Evolutionary conservation across 1,140 invertebrate genomes (phyloP).

Genomic region (Belonocnema kinseyi): DNA sequence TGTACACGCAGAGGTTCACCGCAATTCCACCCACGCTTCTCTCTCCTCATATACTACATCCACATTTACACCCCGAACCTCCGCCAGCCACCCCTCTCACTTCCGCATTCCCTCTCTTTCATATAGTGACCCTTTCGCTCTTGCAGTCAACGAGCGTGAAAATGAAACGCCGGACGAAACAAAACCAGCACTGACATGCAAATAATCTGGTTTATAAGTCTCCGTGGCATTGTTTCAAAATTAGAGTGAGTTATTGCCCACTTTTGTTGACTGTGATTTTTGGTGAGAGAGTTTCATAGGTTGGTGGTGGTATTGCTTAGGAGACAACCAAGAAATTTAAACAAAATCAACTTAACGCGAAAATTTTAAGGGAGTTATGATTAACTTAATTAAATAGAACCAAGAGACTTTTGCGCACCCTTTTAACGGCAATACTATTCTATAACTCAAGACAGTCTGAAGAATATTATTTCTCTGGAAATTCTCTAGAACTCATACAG

Average conservation of each 20-base stretch:
- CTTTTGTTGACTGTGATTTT: neutral
- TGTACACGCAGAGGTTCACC: slow-evolving; percentile 66
- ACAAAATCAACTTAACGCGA: too few relatives aligned
- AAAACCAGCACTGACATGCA: slow-evolving; percentile 15
- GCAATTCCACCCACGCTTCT: slow-evolving; percentile 63
- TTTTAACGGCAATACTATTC: too few relatives aligned
- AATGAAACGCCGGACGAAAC: slow-evolving; percentile 51
- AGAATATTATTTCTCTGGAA: too few relatives aligned
- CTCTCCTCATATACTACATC: slow-evolving; percentile 42
- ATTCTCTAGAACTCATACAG: too few relatives aligned
- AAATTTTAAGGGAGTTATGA: too few relatives aligned
- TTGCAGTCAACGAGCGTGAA: slow-evolving; percentile 59
- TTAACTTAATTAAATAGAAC: too few relatives aligned
- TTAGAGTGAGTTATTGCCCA: neutral
- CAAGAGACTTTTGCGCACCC: too few relatives aligned
- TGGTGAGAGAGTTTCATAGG: neutral
- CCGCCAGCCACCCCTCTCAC: slow-evolving; percentile 43
- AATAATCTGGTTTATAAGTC: slow-evolving; percentile 21
- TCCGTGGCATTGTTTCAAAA: neutral
- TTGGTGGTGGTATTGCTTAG: too few relatives aligned
- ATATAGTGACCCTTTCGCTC: slow-evolving; percentile 43
- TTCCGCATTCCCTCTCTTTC: slow-evolving; percentile 45
- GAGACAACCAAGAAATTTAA: too few relatives aligned
- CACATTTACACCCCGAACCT: slow-evolving; percentile 32
- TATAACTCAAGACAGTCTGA: too few relatives aligned